Base-by-base conservation (phyloP, 2,113 vertebrate species). In the Cinclus mexicanus region DNA sequence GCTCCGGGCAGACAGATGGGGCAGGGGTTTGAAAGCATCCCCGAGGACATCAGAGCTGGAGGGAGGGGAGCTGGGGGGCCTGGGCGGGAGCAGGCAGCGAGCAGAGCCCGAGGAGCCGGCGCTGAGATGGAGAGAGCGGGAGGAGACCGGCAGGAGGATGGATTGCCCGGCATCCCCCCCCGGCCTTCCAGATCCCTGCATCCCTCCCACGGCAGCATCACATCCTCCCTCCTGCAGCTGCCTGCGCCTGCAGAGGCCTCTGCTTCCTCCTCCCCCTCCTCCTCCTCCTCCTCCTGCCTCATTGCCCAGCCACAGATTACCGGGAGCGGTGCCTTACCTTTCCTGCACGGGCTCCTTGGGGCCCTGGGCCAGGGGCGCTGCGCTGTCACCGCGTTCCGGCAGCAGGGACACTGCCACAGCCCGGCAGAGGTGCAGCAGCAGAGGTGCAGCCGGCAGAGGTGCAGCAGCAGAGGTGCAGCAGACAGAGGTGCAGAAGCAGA, bases 301-400 rank as follows among this genome's bases (percentile, higher is more conserved):
- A 79, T 10, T 29, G 59, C 70, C 70, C 50, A 6, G 52, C 46
- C 23, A 5, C 71, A 44, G 57, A 83, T 25, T 9, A 59, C 57
- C 1, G 75, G 35, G 61, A 88, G 75, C 21, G 1, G 23, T 7
- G 57, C 64, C 95, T 97, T 97, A 96, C 96, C 96, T 96, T 75
- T 60, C 28, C 20, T 1, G 56, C 91, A 21, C 8, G 14, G 2
- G 75, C 63, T 53, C 15, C 26, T 10, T 8, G 59, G 83, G 83
- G 85, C 47, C 64, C 44, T 50, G 50, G 3, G 39, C 46, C 41
- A 10, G 71, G 76, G 44, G 31, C 10, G 82, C 94, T 47, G 79
- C 23, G 68, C 31, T 61, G 63, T 83, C 64, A 26, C 9, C 75
- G 33, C 22, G 37, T 59, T 50, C 71, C 76, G n/a, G 91, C 46